phyloP scores from a whole-genome alignment of 2,797 vertebrate genomes.

The Sebastolobus alascanus region DNA sequence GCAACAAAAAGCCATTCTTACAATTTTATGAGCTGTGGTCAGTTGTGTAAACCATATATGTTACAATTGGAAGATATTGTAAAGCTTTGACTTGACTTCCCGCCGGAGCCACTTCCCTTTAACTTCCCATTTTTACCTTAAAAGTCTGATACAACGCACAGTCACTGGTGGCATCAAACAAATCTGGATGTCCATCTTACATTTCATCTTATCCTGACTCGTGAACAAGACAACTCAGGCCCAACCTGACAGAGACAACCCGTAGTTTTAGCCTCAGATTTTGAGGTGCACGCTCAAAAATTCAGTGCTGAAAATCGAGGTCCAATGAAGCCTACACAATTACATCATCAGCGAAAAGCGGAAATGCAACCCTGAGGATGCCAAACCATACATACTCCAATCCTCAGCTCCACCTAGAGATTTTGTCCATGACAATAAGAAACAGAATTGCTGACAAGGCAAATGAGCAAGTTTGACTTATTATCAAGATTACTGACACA shows the following conservation, averaged over 20 bases:
- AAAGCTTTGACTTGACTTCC: not conserved
- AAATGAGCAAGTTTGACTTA: not conserved
- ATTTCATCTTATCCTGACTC: not conserved
- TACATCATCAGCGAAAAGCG: constrained; percentile 13
- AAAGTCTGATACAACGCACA: not conserved
- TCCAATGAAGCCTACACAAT: not conserved
- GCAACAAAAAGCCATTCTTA: not conserved
- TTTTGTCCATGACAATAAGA: not conserved
- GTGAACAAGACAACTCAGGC: not conserved
- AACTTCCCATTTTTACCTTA: not conserved
- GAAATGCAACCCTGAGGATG: not conserved
- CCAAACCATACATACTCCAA: not conserved
- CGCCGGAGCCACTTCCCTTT: not conserved
- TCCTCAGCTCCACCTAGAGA: not conserved
- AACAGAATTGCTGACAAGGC: not conserved
- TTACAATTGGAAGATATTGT: not conserved
- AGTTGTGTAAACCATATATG: constrained; percentile 4
- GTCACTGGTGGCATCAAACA: not conserved
- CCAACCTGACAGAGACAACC: not conserved
- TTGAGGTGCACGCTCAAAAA: not conserved
- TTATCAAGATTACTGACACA: not conserved
- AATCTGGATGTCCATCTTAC: not conserved
- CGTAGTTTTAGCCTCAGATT: constrained; percentile 6
- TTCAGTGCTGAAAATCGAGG: not conserved
- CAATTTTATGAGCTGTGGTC: not conserved